These are phyloP conservation scores for Cheilosia vernalis DNA, from an alignment of 2,888 invertebrate genomes.

Conservation along the genomic window DNA sequence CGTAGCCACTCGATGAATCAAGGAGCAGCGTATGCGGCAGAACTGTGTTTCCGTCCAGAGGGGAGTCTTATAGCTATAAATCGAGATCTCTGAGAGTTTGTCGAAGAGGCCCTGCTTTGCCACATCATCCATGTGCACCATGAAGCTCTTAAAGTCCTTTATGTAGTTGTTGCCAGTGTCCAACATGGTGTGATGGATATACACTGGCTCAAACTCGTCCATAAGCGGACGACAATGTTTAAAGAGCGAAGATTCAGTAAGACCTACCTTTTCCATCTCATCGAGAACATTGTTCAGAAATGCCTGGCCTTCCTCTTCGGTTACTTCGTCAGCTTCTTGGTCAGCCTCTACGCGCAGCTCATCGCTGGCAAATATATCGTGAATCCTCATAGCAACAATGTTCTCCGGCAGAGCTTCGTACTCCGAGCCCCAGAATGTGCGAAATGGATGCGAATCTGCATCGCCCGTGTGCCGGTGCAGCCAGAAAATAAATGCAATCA, in stretches of 20 bases:
- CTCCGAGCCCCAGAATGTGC: constrained; percentile 81
- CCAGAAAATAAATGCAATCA: constrained; percentile 81
- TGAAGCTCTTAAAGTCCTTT: constrained; percentile 79
- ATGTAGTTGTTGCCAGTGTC: constrained; percentile 80
- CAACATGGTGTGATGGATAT: constrained; percentile 81
- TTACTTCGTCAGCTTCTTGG: constrained; percentile 77
- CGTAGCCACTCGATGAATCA: constrained; percentile 80
- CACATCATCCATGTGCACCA: constrained; percentile 81
- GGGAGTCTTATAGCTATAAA: constrained; percentile 80
- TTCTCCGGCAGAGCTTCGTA: constrained; percentile 78
- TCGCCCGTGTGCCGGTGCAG: constrained; percentile 79
- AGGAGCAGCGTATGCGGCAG: constrained; percentile 82
- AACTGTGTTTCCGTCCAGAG: constrained; percentile 82
- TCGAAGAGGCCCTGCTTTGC: constrained; percentile 80
- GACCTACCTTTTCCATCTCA: constrained; percentile 80
- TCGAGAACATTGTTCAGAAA: constrained; percentile 80
- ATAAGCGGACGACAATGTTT: constrained; percentile 80
- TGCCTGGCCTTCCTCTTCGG: constrained; percentile 77
- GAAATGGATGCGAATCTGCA: constrained; percentile 76
- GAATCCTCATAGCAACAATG: constrained; percentile 77
- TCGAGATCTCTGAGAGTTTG: constrained; percentile 79
- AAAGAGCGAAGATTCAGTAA: constrained; percentile 80
- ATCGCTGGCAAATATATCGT: constrained; percentile 79
- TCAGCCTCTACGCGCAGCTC: constrained; percentile 79
- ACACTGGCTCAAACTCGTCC: constrained; percentile 81